These are phyloP conservation scores for Spicauda simplicius DNA, from an alignment of 2,888 invertebrate genomes.

Conservation along the genomic window DNA sequence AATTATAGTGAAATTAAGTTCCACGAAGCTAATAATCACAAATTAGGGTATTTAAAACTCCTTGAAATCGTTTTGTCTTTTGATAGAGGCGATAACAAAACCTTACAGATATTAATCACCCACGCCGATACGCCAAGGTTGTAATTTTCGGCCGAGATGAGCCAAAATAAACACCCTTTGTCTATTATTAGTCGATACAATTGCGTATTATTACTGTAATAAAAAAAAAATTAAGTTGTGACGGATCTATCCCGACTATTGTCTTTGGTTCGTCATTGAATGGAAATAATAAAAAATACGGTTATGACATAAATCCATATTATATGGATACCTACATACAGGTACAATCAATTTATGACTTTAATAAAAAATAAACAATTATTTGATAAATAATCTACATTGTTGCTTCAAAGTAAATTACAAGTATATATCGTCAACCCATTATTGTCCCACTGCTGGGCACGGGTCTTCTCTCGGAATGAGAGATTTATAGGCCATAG, in stretches of 20 bases:
- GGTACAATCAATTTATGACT: too few species aligned
- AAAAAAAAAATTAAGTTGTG: conserved; percentile 5
- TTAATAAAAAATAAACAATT: too few species aligned
- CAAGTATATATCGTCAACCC: too few species aligned
- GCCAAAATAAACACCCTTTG: conserved; percentile 25
- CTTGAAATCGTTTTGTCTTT: conserved; percentile 14
- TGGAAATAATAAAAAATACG: background rate
- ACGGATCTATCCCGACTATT: background rate
- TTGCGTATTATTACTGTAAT: conserved; percentile 20
- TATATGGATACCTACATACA: too few species aligned
- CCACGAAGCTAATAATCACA: too few species aligned
- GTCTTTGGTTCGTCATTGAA: background rate
- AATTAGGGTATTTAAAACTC: background rate
- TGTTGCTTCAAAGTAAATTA: too few species aligned
- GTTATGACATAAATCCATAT: too few species aligned
- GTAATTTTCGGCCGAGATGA: conserved; percentile 39
- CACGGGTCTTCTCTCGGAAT: too few species aligned
- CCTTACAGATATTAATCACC: conserved; percentile 23
- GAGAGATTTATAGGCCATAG: too few species aligned
- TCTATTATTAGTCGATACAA: conserved; percentile 26
- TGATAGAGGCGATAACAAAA: conserved; percentile 17
- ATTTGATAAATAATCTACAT: too few species aligned
- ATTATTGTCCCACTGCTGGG: too few species aligned
- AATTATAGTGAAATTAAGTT: too few species aligned
- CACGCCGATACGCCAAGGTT: conserved; percentile 28